Evolutionary conservation across 2,888 invertebrate genomes (phyloP), one percentile per base, ranked within the genome.

Genomic region (Cosmorhoe ocellata): DNA sequence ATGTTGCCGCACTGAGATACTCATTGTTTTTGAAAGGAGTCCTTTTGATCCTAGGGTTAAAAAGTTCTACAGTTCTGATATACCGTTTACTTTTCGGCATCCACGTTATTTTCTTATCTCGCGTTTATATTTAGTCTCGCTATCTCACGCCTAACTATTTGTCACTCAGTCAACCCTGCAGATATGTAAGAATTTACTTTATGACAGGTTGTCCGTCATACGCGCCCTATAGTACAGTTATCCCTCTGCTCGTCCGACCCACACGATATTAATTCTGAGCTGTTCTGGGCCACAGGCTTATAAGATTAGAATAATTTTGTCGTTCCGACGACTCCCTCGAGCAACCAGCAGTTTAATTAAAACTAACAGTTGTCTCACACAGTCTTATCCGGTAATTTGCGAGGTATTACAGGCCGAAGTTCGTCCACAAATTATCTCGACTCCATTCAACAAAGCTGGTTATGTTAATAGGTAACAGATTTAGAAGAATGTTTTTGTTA

Each of bases 351-450:
- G 87, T 89, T 90, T 88, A 90, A 90, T 90, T 89, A 89, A 90
- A 90, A 89, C 89, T 89, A 90, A 88, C 89, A 89, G 89, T 89
- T 89, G 88, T 88, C 89, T 87, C 87, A 84, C 88, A 86, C 89
- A 85, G 89, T 88, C 87, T 88, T 86, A 87, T 86, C 86, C 88
- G 79, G 85, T 88, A 90, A 90, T 90, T 90, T 90, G 89, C 87
- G 86, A 88, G 85, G 87, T 85, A 89, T 89, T 87, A 89, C 85
- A 84, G 83, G 84, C 81, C 84, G 76, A 90, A 90, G 84, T 89
- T 88, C 70, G 80, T 74, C 87, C 89, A 89, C 89, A 89, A 90
- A 89, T 90, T 89, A 88, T 87, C 85, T 81, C 74, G 82, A 87
- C 84, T 88, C 81, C 87, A 85, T 88, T 88, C 83, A 86, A 86